Evolutionary conservation across 2,797 vertebrate genomes (phyloP).

Genomic region (Yasuhikotakia modesta): DNA sequence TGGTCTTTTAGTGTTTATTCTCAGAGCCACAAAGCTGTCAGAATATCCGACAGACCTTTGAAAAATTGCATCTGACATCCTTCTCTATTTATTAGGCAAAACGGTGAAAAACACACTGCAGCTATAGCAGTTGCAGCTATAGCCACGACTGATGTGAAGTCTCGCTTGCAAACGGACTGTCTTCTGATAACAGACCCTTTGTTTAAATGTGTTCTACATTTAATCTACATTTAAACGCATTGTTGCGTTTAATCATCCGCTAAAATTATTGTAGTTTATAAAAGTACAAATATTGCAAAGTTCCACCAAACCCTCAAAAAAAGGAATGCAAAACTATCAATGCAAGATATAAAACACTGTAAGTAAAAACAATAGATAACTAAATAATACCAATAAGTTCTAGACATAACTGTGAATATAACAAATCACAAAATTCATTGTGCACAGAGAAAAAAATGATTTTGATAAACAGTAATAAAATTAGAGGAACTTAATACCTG

Average conservation of each 20-base stretch:
- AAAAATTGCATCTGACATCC: slow-evolving; percentile 48
- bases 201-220: neutral
- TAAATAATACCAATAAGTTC: neutral
- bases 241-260: neutral
- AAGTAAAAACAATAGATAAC: neutral
- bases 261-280: neutral
- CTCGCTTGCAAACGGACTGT: neutral
- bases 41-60: slow-evolving; percentile 45
- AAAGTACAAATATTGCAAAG: neutral
- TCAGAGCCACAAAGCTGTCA: slow-evolving; percentile 46
- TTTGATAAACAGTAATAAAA: neutral
- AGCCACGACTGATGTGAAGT: neutral
- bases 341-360: neutral
- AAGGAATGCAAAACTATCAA: neutral
- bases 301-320: neutral
- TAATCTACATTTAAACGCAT: slow-evolving; percentile 6
- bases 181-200: neutral
- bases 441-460: neutral
- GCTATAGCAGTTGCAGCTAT: slow-evolving; percentile 1
- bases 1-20: slow-evolving; percentile 49
- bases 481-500: neutral
- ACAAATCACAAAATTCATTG: neutral
- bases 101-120: slow-evolving; percentile 26
- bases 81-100: slow-evolving; percentile 43
- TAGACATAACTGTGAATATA: too few relatives aligned